Conservation (phyloP, 2,797 vertebrate genomes). For the Linurgus olivaceus region DNA sequence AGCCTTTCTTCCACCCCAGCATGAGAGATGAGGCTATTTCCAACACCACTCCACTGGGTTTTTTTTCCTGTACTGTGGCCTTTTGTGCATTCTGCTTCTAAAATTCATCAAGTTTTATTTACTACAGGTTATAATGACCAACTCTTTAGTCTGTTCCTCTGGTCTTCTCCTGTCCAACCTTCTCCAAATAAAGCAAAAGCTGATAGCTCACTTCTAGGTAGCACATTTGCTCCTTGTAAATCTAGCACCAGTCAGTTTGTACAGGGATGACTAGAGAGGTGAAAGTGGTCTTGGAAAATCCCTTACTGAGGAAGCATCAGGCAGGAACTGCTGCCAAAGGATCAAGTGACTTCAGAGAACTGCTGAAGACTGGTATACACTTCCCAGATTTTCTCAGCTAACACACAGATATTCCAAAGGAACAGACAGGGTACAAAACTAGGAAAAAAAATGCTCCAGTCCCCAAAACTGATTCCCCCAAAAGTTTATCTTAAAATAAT, state of each 20-base stretch:
- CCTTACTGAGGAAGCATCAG: neutral
- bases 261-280: neutral
- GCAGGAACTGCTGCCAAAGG: neutral
- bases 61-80: accelerated
- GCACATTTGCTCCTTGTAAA: neutral
- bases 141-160: neutral
- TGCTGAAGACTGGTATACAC: neutral
- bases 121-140: neutral
- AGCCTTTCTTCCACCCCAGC: neutral
- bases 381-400: neutral
- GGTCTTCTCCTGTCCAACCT: neutral
- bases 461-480: neutral
- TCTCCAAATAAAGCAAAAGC: neutral
- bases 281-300: neutral
- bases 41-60: accelerated
- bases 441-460: neutral
- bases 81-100: neutral
- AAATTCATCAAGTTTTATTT: neutral
- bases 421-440: neutral
- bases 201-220: neutral
- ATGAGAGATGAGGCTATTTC: neutral
- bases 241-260: neutral
- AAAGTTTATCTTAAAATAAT: neutral
- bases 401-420: neutral
- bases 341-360: neutral